A percentile compares a stretch with the other conserved stretches of the same genome.
These are phyloP conservation scores for Xiphorhynchus elegans DNA, from an alignment of 2,113 vertebrate species.

Conservation along the genomic window DNA sequence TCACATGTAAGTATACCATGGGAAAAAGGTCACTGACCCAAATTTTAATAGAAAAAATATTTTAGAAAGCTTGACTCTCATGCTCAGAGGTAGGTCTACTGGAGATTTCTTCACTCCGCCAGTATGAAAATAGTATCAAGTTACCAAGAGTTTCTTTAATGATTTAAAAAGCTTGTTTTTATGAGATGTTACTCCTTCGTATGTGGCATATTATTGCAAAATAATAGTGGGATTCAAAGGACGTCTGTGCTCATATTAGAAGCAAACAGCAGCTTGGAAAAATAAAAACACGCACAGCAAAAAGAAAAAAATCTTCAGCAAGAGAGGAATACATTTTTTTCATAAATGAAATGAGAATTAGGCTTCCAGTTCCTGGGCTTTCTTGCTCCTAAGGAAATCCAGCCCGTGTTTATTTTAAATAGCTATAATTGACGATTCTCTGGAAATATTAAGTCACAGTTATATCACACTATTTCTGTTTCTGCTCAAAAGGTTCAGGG, in stretches of 20 bases:
- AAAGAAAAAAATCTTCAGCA: background rate
- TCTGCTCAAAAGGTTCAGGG: constrained; percentile 73
- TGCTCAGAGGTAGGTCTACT: background rate
- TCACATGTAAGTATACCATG: background rate
- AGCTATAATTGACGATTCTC: constrained; percentile 49
- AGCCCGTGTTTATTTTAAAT: constrained; percentile 62
- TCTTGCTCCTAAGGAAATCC: constrained; percentile 43
- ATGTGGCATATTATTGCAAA: background rate
- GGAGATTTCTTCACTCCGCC: background rate
- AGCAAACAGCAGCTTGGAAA: background rate
- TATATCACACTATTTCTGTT: constrained; percentile 61
- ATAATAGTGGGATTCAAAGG: background rate
- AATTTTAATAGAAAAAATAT: constrained; percentile 46
- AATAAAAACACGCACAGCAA: constrained; percentile 8
- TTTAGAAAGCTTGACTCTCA: constrained; percentile 13
- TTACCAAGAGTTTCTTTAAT: background rate
- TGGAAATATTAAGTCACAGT: constrained; percentile 55
- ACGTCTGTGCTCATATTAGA: background rate
- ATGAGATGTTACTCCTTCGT: background rate
- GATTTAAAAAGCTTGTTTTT: background rate
- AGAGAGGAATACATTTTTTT: background rate
- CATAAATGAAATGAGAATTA: background rate
- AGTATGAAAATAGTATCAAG: background rate
- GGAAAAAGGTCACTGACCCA: constrained; percentile 34
- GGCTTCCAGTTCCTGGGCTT: constrained; percentile 22